Evolutionary conservation across 2,888 invertebrate genomes (phyloP), one percentile per base, ranked within the genome.

Genomic region (Ligdia adustata): DNA sequence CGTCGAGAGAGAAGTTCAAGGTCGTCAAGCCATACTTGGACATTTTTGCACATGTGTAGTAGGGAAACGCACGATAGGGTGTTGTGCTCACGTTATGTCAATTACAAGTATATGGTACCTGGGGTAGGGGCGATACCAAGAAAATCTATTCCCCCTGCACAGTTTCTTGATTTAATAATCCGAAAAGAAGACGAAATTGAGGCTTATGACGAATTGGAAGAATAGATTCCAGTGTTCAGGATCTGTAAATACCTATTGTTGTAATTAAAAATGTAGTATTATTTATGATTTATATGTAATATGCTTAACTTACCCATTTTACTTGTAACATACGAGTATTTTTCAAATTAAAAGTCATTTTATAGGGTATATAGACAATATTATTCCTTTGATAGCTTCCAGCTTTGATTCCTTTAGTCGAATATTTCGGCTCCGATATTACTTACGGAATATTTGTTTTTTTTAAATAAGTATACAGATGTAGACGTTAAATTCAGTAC

Each of bases 141-240:
- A 28, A 9, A 28, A 28, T 28, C 4, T 28, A 28, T 11, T 9
- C 28, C 28, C 11, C 28, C 28, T n/a, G 28, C 28, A 28, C 28
- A 18, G 5, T 18, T 18, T 18, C 18, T 18, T 4, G 18, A 18
- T 5, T 5, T 18, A 4, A 18, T 18, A 18, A 18, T 18, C 18
- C 18, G 5, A 18, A 18, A 18, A 3, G 18, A 18, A 18, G 18
- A 3, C 3, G 18, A 18, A 18, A 18, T 5, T 18, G 18, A 18
- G 5, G 18, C 18, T 18, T 18, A 18, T 18, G 18, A 18, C 18
- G 18, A 18, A 18, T 18, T 18, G 18, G 18, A 18, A 18, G 18
- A 18, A 3, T 18, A 18, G 18, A 18, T 18, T n/a, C n/a, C n/a
- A n/a, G n/a, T n/a, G n/a, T n/a, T n/a, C n/a, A n/a, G n/a, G n/a